Conservation (phyloP, 2,888 invertebrate species). For the Crematogaster levior region DNA sequence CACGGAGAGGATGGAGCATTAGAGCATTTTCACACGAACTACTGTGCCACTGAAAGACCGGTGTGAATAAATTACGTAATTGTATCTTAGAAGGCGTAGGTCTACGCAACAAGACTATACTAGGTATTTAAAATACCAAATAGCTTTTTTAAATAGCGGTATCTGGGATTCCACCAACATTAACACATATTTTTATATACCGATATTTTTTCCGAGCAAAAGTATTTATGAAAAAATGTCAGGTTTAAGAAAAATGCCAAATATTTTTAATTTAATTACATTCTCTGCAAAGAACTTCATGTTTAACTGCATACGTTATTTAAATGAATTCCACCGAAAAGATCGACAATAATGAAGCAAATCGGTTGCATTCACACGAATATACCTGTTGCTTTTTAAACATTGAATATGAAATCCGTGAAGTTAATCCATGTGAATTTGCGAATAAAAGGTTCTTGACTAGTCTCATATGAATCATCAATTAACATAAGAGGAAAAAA, state of each 20-base stretch:
- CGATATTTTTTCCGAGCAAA: not conserved
- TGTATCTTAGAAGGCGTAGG: not conserved
- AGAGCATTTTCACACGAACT: conserved; percentile 41
- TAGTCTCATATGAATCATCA: conserved; percentile 24
- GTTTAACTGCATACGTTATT: not conserved
- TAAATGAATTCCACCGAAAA: not conserved
- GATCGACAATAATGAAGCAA: not conserved
- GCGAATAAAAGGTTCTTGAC: conserved; percentile 28
- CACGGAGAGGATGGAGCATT: conserved; percentile 35
- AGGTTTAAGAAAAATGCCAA: not conserved
- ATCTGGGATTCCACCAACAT: not conserved
- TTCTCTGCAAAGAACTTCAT: not conserved
- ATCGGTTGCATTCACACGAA: not conserved
- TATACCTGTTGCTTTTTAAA: not conserved
- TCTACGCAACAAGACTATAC: not conserved
- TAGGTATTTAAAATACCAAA: not conserved
- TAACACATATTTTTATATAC: not conserved
- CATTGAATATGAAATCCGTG: not conserved
- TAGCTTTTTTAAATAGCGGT: not conserved
- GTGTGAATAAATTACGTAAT: conserved; percentile 22
- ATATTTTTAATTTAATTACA: conserved; percentile 9
- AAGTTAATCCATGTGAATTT: conserved; percentile 1
- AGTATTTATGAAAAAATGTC: not conserved
- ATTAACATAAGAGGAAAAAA: conserved; percentile 30
- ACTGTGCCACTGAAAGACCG: not conserved